phyloP scores from a whole-genome alignment of 1,140 invertebrate species.

The Bactericera cockerelli region DNA sequence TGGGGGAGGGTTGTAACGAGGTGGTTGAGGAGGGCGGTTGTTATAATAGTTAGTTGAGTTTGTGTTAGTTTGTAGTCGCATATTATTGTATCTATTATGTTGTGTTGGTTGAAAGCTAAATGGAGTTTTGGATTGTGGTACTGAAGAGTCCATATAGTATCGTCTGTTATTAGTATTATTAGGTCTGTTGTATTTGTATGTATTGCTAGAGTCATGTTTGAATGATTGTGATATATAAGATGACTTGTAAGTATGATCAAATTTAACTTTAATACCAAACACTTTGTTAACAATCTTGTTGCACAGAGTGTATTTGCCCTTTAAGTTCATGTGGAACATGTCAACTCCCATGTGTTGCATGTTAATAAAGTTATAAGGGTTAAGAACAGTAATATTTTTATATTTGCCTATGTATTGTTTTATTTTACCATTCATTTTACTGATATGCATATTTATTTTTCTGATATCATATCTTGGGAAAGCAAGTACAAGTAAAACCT shows the following conservation, averaged over 20 bases:
- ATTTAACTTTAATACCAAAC: neutral
- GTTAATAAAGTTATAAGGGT: neutral
- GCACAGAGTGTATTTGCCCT: neutral
- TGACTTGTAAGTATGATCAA: neutral
- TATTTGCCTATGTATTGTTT: neutral
- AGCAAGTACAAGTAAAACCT: neutral
- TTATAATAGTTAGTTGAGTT: no score
- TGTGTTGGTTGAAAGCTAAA: neutral
- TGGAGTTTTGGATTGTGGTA: neutral
- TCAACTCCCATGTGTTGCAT: neutral
- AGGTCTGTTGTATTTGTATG: neutral
- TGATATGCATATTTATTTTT: neutral
- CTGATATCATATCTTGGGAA: neutral
- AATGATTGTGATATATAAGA: neutral
- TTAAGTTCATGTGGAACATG: neutral
- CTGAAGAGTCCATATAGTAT: neutral
- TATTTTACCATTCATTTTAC: neutral
- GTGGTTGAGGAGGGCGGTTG: neutral
- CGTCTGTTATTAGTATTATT: neutral
- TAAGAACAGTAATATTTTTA: neutral
- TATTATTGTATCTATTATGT: neutral
- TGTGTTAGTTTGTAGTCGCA: neutral
- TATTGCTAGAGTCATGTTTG: neutral
- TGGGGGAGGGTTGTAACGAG: neutral
- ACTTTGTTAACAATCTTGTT: neutral